These are phyloP conservation scores for Pantelozetes paolii DNA, from an alignment of 2,888 invertebrate species.

Conservation along the genomic window DNA sequence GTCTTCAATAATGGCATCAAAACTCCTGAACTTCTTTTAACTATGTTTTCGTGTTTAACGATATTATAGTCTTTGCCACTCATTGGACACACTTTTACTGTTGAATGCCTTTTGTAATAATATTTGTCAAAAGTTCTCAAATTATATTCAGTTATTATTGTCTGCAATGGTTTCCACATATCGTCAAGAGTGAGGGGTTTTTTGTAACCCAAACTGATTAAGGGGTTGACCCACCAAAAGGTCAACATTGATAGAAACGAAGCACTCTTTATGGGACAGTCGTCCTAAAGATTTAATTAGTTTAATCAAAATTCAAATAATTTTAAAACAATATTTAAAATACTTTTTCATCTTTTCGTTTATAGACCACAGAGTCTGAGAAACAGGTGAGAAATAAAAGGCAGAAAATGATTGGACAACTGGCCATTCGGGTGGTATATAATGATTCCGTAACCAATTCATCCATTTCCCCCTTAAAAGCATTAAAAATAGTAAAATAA, in stretches of 20 bases:
- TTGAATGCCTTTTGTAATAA: background rate
- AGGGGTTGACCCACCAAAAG: slow-evolving; percentile 55
- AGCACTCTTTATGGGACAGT: slow-evolving; percentile 51
- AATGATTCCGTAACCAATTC: background rate
- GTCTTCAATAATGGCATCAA: slow-evolving; percentile 34
- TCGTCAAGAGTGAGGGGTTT: slow-evolving; percentile 31
- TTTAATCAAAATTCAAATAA: background rate
- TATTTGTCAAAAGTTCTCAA: slow-evolving; percentile 2
- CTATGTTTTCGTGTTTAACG: background rate
- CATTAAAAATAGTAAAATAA: background rate
- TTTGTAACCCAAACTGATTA: slow-evolving; percentile 35
- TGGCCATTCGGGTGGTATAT: background rate
- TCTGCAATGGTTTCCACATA: slow-evolving; percentile 28
- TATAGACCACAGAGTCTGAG: slow-evolving; percentile 63
- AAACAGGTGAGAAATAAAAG: slow-evolving; percentile 71
- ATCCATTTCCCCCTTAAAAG: background rate
- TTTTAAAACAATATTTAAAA: background rate
- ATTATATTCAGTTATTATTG: slow-evolving; percentile 13
- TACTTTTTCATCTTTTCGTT: slow-evolving; percentile 1
- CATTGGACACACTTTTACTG: background rate
- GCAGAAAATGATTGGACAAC: background rate
- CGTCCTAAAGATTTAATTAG: background rate
- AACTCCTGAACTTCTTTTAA: slow-evolving; percentile 5
- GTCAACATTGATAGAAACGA: slow-evolving; percentile 53
- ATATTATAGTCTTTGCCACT: slow-evolving; percentile 11